A percentile compares a stretch with the other conserved stretches of the same genome.
Conservation (phyloP, 2,888 invertebrate genomes). For the Hirudinaria manillensis region DNA sequence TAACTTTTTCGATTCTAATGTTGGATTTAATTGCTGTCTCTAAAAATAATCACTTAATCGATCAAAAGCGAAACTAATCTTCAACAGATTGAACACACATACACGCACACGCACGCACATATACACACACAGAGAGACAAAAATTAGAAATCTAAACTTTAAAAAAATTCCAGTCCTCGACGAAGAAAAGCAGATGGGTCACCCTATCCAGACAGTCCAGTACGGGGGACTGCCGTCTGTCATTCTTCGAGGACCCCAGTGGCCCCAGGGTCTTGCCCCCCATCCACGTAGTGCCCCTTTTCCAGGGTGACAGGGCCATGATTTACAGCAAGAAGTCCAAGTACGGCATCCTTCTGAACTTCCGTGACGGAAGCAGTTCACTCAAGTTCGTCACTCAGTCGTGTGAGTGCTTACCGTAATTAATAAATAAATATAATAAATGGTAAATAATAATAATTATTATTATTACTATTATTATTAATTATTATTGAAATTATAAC, state of each 20-base stretch:
- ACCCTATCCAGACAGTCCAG: not conserved
- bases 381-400: conserved; percentile 8
- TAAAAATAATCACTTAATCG: not conserved
- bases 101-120: too few species aligned
- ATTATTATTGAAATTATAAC: too few species aligned
- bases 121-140: not conserved
- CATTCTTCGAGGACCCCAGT: not conserved
- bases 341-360: not conserved
- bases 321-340: conserved; percentile 13
- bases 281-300: not conserved
- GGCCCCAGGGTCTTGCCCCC: not conserved
- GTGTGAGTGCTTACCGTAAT: not conserved
- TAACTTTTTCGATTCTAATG: not conserved
- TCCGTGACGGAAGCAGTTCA: not conserved
- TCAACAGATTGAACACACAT: too few species aligned
- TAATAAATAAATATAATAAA: not conserved
- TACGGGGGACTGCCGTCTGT: not conserved
- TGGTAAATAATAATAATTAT: too few species aligned
- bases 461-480: too few species aligned
- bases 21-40: not conserved
- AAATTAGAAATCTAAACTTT: not conserved
- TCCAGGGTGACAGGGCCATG: not conserved
- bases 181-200: conserved; percentile 1
- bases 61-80: too few species aligned
- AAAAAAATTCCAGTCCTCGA: not conserved